Evolutionary conservation across 1,140 invertebrate species (phyloP), one percentile per base, ranked within the genome.

Genomic region (Drosophila sulfurigaster): DNA sequence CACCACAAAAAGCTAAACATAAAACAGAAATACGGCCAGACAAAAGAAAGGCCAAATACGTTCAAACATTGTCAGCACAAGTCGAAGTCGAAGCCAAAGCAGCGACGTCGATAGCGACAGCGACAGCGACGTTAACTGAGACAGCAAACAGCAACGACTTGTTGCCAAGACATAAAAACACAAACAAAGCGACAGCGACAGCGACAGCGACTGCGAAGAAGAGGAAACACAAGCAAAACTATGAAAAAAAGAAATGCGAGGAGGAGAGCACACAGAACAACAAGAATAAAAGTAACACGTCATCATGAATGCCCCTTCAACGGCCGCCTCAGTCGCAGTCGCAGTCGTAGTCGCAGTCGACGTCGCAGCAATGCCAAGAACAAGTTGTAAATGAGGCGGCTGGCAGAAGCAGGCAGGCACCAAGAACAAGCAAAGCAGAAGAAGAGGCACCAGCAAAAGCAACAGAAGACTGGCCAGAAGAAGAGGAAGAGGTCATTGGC

Each of bases 401-500:
- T n/a, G 41, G 15, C 43, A 76, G 48, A 52, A 64, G 20, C 57
- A 66, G 43, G 65, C 75, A 30, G 59, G 65, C 45, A 57, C 51
- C 48, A 11, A 45, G 64, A 56, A 76, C 57, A 52, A 67, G 51
- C 73, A 73, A 69, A 51, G 60, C 38, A 68, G 46, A 65, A 75
- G 66, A 52, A 73, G 68, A 59, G 15, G 56, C 60, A 70, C 57
- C 32, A 48, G 57, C n/a, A 51, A 41, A 7, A 28, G 38, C 43
- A 43, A 52, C 1, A 35, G 66, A 69, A 70, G 56, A 74, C 43
- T 67, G 46, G 75, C 49, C 57, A 78, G 72, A 63, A 81, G 83
- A 81, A 91, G 91, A 91, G 91, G 83, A 81, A 91, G 91, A 91
- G 91, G 91, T 92, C 88, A 92, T 82, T 89, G 80, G 87, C 91